phyloP scores from a whole-genome alignment of 2,888 invertebrate genomes.

The Plebejus melissa region DNA sequence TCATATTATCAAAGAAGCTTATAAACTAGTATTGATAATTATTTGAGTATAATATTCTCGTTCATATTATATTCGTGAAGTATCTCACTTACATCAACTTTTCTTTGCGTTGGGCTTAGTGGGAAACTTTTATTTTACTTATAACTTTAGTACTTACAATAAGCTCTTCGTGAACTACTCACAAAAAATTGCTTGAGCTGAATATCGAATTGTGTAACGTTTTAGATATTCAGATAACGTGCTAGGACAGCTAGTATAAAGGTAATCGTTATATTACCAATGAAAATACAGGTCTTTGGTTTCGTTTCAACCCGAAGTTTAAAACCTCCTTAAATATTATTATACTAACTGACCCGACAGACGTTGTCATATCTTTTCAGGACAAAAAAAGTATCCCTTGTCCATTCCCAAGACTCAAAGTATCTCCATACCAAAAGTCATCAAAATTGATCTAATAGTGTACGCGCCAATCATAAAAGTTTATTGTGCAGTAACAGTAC shows the following conservation, averaged over 20 bases:
- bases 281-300: neutral
- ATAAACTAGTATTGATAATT: neutral
- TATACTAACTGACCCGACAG: no score
- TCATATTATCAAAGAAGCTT: neutral
- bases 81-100: neutral
- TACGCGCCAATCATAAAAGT: no score
- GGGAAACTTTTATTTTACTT: constrained; percentile 9
- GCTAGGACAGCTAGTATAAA: neutral
- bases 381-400: no score
- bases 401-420: no score
- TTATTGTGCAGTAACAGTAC: no score
- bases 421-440: no score
- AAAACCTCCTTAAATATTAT: no score
- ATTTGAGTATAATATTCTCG: constrained; percentile 2
- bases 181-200: constrained; percentile 3
- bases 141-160: constrained; percentile 20
- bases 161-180: constrained; percentile 13
- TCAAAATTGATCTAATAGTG: no score
- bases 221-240: neutral
- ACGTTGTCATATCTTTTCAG: no score
- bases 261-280: no score
- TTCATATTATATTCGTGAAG: constrained; percentile 17
- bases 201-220: neutral
- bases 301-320: no score
- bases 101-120: constrained; percentile 11